A percentile compares a stretch with the other conserved stretches of the same genome.
These are phyloP conservation scores for Hylaeus volcanicus DNA, from an alignment of 1,140 invertebrate genomes.

Conservation along the genomic window DNA sequence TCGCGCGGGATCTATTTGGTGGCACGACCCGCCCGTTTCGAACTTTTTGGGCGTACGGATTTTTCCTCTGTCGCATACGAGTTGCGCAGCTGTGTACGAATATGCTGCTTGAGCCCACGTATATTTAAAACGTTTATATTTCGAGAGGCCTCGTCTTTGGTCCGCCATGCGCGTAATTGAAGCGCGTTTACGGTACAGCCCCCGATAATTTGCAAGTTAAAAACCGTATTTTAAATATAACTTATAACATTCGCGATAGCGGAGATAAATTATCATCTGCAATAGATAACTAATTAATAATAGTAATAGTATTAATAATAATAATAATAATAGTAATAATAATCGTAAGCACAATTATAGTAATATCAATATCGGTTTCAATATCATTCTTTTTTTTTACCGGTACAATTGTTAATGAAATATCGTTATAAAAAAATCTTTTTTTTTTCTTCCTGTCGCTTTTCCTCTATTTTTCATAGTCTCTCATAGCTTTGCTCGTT, in stretches of 20 bases:
- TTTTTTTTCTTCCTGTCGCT: constrained; percentile 46
- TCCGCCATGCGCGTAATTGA: constrained; percentile 68
- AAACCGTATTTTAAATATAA: constrained; percentile 70
- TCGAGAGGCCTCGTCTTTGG: constrained; percentile 74
- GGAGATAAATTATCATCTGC: constrained; percentile 69
- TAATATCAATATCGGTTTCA: constrained; percentile 61
- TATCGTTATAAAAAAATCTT: constrained; percentile 60
- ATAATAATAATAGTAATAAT: constrained; percentile 54
- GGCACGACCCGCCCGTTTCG: constrained; percentile 20
- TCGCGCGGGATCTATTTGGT: constrained; percentile 20
- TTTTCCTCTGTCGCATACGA: constrained; percentile 46
- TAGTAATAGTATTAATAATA: constrained; percentile 63
- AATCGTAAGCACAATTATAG: constrained; percentile 56
- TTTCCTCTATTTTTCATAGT: constrained; percentile 13
- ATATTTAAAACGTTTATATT: constrained; percentile 47
- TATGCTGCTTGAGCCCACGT: constrained; percentile 54
- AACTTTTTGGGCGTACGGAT: not conserved
- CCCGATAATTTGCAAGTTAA: constrained; percentile 64
- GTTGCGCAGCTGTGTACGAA: constrained; percentile 57
- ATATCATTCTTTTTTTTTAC: constrained; percentile 32
- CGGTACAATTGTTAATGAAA: constrained; percentile 51
- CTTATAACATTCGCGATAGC: constrained; percentile 67
- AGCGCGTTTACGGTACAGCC: constrained; percentile 68
- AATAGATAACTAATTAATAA: constrained; percentile 66
- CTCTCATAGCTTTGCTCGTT: constrained; percentile 53